A percentile compares a stretch with the other conserved stretches of the same genome.
phyloP scores from a whole-genome alignment of 1,140 invertebrate species.

The Carposina sasakii region DNA sequence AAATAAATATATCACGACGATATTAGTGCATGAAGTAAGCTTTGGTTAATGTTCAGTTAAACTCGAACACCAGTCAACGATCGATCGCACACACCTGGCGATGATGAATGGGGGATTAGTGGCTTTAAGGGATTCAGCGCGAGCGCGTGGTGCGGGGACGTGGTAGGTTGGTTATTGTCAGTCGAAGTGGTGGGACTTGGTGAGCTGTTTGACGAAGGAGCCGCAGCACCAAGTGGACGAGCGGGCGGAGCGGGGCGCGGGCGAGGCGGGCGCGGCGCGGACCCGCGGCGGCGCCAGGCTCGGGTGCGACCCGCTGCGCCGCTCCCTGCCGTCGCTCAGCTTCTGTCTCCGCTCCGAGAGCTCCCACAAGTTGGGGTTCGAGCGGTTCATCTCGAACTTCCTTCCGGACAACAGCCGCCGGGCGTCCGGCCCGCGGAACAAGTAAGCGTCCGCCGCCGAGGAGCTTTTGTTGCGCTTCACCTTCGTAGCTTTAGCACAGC shows the following conservation, averaged over 20 bases:
- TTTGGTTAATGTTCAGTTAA: constrained; percentile 28
- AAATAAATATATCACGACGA: too few relatives aligned
- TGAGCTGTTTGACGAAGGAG: constrained; percentile 74
- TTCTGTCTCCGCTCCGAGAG: constrained; percentile 35
- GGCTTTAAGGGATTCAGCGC: too few relatives aligned
- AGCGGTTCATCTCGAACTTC: constrained; percentile 62
- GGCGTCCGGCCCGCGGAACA: constrained; percentile 51
- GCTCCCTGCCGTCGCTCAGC: constrained; percentile 27
- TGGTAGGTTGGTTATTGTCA: constrained; percentile 43
- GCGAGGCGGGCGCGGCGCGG: constrained; percentile 16
- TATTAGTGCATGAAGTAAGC: constrained; percentile 29
- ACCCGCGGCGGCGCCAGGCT: not conserved
- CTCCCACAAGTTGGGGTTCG: constrained; percentile 64
- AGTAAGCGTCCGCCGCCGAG: constrained; percentile 56
- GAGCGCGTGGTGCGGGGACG: not conserved
- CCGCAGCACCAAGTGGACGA: constrained; percentile 78
- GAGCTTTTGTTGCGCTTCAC: constrained; percentile 70
- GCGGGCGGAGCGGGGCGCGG: constrained; percentile 64
- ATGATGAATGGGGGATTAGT: constrained; percentile 7
- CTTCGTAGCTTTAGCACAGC: constrained; percentile 46
- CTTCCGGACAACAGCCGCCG: constrained; percentile 54
- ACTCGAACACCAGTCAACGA: constrained; percentile 22
- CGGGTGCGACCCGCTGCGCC: constrained; percentile 27
- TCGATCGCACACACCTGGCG: constrained; percentile 34
- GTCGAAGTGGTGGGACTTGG: constrained; percentile 76